phyloP scores from a whole-genome alignment of 1,140 invertebrate genomes.

The Drosophila willistoni region DNA sequence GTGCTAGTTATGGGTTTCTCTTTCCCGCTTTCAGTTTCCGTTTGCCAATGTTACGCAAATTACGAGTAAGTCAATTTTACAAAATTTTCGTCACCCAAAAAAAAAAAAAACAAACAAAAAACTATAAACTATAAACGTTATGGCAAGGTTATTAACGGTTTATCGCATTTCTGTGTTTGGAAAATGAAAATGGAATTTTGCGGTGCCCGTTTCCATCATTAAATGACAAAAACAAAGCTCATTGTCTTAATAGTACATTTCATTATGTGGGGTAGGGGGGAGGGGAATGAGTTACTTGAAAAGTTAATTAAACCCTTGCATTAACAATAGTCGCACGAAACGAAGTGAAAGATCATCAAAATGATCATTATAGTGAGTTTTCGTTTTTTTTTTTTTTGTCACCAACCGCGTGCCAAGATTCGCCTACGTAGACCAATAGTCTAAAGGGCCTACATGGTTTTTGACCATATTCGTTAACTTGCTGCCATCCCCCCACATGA shows the following conservation, averaged over 20 bases:
- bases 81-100: conserved; percentile 51
- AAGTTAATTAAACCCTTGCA: conserved; percentile 50
- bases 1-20: conserved; percentile 29
- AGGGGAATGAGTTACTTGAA: not conserved
- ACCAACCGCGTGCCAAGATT: no score
- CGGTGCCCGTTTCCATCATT: conserved; percentile 39
- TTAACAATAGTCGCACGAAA: conserved; percentile 32
- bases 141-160: conserved; percentile 72
- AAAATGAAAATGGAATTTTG: conserved; percentile 57
- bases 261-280: not conserved
- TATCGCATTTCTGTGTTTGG: conserved; percentile 39
- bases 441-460: not conserved
- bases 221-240: conserved; percentile 34
- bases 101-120: no score
- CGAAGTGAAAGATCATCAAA: conserved; percentile 4
- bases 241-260: conserved; percentile 33
- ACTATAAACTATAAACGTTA: not conserved
- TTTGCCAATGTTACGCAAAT: conserved; percentile 74
- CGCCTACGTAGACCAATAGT: not conserved
- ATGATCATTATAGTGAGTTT: not conserved
- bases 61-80: conserved; percentile 32
- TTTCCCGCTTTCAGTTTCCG: conserved; percentile 52
- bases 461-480: not conserved
- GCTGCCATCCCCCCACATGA: not conserved
- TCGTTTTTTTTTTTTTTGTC: not conserved